Evolutionary conservation across 2,888 invertebrate genomes (phyloP).

Genomic region (Cephus rjabovi): DNA sequence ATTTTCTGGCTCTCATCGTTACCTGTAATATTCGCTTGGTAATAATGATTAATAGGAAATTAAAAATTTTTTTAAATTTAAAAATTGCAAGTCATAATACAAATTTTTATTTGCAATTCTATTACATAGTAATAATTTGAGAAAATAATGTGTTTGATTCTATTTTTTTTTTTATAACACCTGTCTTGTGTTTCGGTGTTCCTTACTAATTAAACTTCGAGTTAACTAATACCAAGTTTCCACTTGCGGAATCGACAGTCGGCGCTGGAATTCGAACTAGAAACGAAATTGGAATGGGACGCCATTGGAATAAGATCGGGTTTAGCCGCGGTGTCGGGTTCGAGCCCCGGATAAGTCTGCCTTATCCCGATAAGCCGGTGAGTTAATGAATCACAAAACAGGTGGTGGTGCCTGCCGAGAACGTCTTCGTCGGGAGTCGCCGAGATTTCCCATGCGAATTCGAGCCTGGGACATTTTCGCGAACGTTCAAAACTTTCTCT

Average conservation of each 20-base stretch:
- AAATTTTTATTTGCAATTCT: neutral
- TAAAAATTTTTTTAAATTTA: neutral
- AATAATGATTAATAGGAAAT: neutral
- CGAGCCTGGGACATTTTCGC: constrained; percentile 20
- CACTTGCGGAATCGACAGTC: constrained; percentile 15
- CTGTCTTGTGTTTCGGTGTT: neutral
- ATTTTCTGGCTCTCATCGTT: constrained; percentile 36
- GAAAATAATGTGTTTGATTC: neutral
- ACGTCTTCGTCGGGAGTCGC: constrained; percentile 33
- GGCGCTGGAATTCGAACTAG: constrained; percentile 20
- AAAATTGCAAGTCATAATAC: neutral
- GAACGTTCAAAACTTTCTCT: constrained; percentile 8
- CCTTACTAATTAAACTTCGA: neutral
- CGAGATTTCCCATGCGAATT: neutral
- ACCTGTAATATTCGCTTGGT: constrained; percentile 19
- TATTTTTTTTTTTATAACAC: neutral
- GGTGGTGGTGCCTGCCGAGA: constrained; percentile 61
- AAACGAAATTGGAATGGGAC: constrained; percentile 39
- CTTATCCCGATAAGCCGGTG: constrained; percentile 67
- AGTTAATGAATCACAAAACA: constrained; percentile 68
- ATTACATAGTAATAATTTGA: neutral
- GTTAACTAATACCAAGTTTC: neutral
- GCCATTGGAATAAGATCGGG: constrained; percentile 66
- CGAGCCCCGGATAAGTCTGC: constrained; percentile 66
- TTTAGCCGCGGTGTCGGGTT: constrained; percentile 66